Evolutionary conservation across 2,113 vertebrate genomes (phyloP), one percentile per base, ranked within the genome.

Genomic region (Pterocles burchelli): DNA sequence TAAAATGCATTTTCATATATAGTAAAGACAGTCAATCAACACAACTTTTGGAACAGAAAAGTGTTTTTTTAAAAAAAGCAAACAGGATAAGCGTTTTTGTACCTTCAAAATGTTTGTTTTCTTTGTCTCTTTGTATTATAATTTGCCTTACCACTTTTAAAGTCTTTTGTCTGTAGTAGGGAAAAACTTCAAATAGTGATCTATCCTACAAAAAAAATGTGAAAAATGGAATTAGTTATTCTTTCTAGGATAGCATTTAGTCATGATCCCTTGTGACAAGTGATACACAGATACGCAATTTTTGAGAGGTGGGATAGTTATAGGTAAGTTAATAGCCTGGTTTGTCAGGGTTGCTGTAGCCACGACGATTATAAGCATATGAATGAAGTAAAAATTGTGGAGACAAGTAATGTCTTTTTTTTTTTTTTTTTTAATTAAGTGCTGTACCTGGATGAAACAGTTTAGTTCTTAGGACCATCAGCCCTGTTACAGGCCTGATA

Each of bases 1-100:
- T 93, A 90, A 92, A 91, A 84, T 92, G 72, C 33, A 71, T 95
- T 97, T 96, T 96, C 89, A 65, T 92, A 51, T 91, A 88, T 87
- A 87, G 70, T 93, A 65, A 77, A 71, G 55, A 58, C n/a, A 58
- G 45, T 82, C 78, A 68, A 22, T 82, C 78, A 91, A 34, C 73
- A 52, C 75, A 75, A 20, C 46, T 85, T 92, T 55, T 72, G 68
- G 59, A 85, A 65, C 36, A 48, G 61, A 77, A 24, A 9, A 25
- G 0, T 0, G 29, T 48, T 85, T 55, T 48, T 85, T 55, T 48
- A 10, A 26, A 43, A 87, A 54, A 66, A 63, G 10, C 13, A 36
- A 72, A 67, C n/a, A 54, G 20, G 81, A 57, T 62, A 31, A 84
- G 38, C 4, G 16, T 33, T 67, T 74, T 91, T 75, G 24, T 51